phyloP scores from a whole-genome alignment of 2,888 invertebrate genomes.

The Ectobius pallidus region DNA sequence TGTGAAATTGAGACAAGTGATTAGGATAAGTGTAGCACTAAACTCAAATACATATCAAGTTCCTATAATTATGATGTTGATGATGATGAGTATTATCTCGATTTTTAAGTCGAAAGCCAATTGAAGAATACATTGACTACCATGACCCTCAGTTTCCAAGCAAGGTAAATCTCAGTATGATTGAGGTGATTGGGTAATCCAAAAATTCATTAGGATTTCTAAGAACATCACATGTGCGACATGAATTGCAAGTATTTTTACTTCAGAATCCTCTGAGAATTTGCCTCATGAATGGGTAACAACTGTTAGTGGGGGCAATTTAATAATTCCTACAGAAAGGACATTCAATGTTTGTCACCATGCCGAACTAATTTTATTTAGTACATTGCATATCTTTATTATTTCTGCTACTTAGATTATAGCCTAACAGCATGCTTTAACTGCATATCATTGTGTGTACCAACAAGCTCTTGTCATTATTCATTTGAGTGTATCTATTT shows the following conservation, averaged over 20 bases:
- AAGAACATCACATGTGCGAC: neutral
- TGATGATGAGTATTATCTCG: slow-evolving; percentile 14
- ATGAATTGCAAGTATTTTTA: neutral
- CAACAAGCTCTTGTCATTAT: too few relatives aligned
- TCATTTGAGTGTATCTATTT: too few relatives aligned
- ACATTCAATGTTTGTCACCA: slow-evolving; percentile 5
- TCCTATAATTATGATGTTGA: neutral
- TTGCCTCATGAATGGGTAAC: neutral
- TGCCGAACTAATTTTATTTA: too few relatives aligned
- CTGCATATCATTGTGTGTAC: too few relatives aligned
- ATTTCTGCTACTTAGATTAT: too few relatives aligned
- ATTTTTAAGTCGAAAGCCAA: slow-evolving; percentile 7
- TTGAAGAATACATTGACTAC: neutral
- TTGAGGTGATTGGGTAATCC: too few relatives aligned
- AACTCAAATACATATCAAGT: neutral
- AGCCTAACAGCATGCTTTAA: too few relatives aligned
- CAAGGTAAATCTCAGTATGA: neutral
- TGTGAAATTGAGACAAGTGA: neutral
- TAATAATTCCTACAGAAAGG: neutral
- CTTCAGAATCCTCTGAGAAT: neutral
- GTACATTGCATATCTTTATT: too few relatives aligned
- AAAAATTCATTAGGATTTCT: neutral
- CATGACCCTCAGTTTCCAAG: neutral
- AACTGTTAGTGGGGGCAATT: neutral
- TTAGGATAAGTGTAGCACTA: neutral